Evolutionary conservation across 2,797 vertebrate genomes (phyloP).

Genomic region (Cyprinella venusta): DNA sequence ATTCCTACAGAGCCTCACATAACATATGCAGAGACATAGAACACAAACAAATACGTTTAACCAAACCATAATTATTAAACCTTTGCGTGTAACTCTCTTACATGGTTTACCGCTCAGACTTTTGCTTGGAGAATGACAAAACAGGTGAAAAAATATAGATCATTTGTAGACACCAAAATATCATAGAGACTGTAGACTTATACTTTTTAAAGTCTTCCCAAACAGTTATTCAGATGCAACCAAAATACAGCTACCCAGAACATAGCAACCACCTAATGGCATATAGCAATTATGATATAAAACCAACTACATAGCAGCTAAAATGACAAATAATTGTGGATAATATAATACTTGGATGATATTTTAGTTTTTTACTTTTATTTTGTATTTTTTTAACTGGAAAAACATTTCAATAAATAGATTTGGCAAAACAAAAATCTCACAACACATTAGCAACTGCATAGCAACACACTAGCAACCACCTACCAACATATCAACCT

Average conservation of each 20-base stretch:
- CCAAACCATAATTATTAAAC: constrained; percentile 1
- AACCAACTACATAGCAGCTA: neutral
- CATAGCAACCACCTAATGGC: neutral
- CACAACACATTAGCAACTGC: neutral
- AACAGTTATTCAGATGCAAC: neutral
- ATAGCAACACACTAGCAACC: neutral
- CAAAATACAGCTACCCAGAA: neutral
- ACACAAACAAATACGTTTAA: constrained; percentile 55
- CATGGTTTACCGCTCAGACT: neutral
- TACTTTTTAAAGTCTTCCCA: neutral
- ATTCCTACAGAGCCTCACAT: constrained; percentile 53
- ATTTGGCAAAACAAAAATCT: neutral
- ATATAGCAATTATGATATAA: neutral
- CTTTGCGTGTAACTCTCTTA: neutral
- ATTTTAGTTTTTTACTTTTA: neutral
- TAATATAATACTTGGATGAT: neutral
- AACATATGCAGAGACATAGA: constrained; percentile 27
- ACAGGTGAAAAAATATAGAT: neutral
- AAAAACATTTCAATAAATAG: neutral
- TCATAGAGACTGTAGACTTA: neutral
- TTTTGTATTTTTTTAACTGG: neutral
- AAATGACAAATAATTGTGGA: neutral
- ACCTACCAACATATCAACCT: neutral
- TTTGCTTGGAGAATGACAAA: neutral
- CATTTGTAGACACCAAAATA: neutral